Conservation (phyloP, 2,888 invertebrate species). For the Tachystola acroxantha region DNA sequence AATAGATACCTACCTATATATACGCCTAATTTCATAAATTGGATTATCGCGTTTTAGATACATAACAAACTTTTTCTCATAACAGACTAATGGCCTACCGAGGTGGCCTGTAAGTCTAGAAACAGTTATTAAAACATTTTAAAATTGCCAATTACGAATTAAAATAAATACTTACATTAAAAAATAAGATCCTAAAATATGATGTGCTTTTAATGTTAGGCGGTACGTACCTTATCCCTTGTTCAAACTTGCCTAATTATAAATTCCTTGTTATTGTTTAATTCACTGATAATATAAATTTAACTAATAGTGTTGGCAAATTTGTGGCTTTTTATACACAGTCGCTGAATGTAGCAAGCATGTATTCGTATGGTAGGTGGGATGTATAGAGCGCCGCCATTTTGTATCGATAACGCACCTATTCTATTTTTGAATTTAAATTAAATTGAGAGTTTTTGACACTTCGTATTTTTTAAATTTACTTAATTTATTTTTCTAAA, state of each 20-base stretch:
- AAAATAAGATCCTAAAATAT: too few relatives aligned
- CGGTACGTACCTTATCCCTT: slow-evolving; percentile 12
- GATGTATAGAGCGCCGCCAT: slow-evolving; percentile 50
- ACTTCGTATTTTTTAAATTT: slow-evolving; percentile 11
- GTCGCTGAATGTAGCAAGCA: slow-evolving; percentile 55
- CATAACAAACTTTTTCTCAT: not conserved
- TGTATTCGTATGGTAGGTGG: slow-evolving; percentile 61
- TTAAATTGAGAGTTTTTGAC: slow-evolving; percentile 10
- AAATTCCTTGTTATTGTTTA: slow-evolving; percentile 29
- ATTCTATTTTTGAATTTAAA: slow-evolving; percentile 16
- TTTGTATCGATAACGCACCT: slow-evolving; percentile 29
- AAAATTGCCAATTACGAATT: too few relatives aligned
- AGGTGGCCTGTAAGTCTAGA: too few relatives aligned
- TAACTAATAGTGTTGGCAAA: slow-evolving; percentile 48
- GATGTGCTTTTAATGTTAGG: not conserved
- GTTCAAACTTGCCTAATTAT: slow-evolving; percentile 10
- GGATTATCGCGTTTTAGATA: slow-evolving; percentile 36
- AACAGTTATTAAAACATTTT: too few relatives aligned
- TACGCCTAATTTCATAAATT: slow-evolving; percentile 48
- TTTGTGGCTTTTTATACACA: slow-evolving; percentile 62
- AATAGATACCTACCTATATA: too few relatives aligned
- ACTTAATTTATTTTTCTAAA: slow-evolving; percentile 10
- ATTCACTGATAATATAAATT: slow-evolving; percentile 37
- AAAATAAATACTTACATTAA: too few relatives aligned
- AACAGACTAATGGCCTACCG: too few relatives aligned